Percentiles rank a stretch among this genome's conserved stretches.
Evolutionary conservation across 2,797 vertebrate genomes (phyloP).

Genomic region (Salarias fasciatus): DNA sequence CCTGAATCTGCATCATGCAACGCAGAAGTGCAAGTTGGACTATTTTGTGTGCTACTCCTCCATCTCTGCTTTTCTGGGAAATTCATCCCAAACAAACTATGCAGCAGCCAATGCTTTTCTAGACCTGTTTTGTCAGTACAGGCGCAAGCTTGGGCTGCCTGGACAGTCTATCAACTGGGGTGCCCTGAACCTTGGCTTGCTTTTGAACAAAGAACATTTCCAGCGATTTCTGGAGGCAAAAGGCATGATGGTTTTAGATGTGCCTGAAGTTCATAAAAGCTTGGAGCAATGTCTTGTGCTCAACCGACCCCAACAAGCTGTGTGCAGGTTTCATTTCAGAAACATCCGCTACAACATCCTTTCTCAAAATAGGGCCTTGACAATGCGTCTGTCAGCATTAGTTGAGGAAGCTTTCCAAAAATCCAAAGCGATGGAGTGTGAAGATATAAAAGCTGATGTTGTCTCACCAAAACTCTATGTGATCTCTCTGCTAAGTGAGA

Average conservation of each 20-base stretch:
- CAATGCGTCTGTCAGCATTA: conserved; percentile 67
- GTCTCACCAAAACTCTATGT: conserved; percentile 78
- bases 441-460: conserved; percentile 10
- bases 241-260: conserved; percentile 83
- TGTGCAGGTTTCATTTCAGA: conserved; percentile 84
- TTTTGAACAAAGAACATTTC: conserved; percentile 82
- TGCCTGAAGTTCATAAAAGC: conserved; percentile 82
- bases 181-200: conserved; percentile 86
- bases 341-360: conserved; percentile 71
- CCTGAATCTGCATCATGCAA: conserved; percentile 86
- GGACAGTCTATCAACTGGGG: conserved; percentile 91
- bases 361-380: conserved; percentile 72
- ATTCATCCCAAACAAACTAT: conserved; percentile 87
- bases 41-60: conserved; percentile 92
- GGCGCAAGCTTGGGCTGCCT: conserved; percentile 83
- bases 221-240: conserved; percentile 83
- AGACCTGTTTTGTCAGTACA: conserved; percentile 88
- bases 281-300: conserved; percentile 82
- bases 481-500: conserved; percentile 74
- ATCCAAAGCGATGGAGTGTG: conserved; percentile 17
- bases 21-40: conserved; percentile 81
- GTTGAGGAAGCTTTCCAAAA: conserved; percentile 67
- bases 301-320: conserved; percentile 84
- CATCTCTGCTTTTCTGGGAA: conserved; percentile 86
- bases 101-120: conserved; percentile 90